phyloP scores from a whole-genome alignment of 2,113 vertebrate genomes.

The Zosterops lateralis region DNA sequence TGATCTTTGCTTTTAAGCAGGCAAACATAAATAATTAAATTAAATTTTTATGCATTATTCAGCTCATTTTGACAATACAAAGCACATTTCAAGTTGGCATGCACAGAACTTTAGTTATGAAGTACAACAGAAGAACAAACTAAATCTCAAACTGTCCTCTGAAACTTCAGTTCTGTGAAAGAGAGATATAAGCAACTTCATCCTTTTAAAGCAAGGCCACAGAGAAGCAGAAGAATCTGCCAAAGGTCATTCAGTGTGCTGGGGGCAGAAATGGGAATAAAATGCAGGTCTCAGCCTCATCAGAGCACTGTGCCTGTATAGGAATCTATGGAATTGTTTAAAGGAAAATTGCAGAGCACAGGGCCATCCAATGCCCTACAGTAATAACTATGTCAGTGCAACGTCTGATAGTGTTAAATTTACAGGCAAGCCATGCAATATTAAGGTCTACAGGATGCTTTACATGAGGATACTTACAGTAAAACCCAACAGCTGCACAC shows the following conservation, averaged over 20 bases:
- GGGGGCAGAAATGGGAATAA: neutral
- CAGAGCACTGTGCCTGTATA: neutral
- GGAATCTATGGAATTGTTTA: neutral
- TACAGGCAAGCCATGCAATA: slow-evolving; percentile 47
- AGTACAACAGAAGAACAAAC: neutral
- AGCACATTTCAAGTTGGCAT: neutral
- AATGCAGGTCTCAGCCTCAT: neutral
- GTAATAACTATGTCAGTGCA: neutral
- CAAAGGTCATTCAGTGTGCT: neutral
- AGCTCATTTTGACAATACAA: neutral
- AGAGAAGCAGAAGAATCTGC: neutral
- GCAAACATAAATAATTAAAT: neutral
- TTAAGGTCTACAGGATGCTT: slow-evolving; percentile 1
- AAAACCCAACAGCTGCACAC: slow-evolving; percentile 87
- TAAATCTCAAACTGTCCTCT: neutral
- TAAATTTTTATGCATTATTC: neutral
- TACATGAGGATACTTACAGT: slow-evolving; percentile 86
- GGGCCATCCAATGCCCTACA: neutral
- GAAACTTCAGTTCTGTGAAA: neutral
- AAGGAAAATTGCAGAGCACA: neutral
- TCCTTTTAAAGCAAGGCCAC: neutral
- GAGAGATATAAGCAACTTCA: neutral
- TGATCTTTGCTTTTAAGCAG: neutral
- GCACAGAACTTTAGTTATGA: neutral
- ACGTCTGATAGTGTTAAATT: neutral